These are phyloP conservation scores for Pseudomyrmex pallidus DNA, from an alignment of 1,140 invertebrate genomes.

Conservation along the genomic window DNA sequence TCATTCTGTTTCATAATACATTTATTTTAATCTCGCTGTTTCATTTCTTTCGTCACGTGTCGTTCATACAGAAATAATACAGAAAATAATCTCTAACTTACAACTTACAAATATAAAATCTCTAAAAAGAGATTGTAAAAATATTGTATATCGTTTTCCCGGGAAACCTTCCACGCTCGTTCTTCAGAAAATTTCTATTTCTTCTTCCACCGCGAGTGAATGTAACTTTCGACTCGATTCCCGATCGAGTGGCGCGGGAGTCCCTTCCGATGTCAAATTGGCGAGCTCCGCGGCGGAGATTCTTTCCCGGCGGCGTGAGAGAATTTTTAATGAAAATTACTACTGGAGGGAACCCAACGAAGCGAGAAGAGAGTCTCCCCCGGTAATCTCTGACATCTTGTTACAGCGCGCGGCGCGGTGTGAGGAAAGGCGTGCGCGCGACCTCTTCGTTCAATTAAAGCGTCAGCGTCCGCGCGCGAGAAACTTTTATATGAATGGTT, in stretches of 20 bases:
- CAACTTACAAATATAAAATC: not conserved
- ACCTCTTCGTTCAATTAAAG: slow-evolving; percentile 80
- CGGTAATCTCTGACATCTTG: slow-evolving; percentile 59
- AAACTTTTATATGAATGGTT: slow-evolving; percentile 84
- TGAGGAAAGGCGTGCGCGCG: slow-evolving; percentile 24
- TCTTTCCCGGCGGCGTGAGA: slow-evolving; percentile 55
- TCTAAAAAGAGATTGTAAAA: not conserved
- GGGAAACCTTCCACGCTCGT: not conserved
- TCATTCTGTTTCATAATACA: not conserved
- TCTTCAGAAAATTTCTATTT: slow-evolving; percentile 18
- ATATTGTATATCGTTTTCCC: slow-evolving; percentile 13
- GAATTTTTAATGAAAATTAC: slow-evolving; percentile 73
- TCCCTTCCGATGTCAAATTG: slow-evolving; percentile 68
- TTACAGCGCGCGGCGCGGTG: slow-evolving; percentile 35
- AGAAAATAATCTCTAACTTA: too few species aligned
- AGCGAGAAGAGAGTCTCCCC: slow-evolving; percentile 35
- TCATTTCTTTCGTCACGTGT: not conserved
- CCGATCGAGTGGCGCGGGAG: slow-evolving; percentile 65
- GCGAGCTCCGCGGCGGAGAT: slow-evolving; percentile 55
- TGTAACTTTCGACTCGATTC: slow-evolving; percentile 51
- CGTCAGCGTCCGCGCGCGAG: slow-evolving; percentile 76
- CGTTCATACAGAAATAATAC: slow-evolving; percentile 3
- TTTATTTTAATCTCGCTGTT: slow-evolving; percentile 6
- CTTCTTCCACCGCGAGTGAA: slow-evolving; percentile 25
- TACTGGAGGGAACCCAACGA: slow-evolving; percentile 24